Evolutionary conservation across 2,797 vertebrate genomes (phyloP).

Genomic region (Lepus oiostolus): DNA sequence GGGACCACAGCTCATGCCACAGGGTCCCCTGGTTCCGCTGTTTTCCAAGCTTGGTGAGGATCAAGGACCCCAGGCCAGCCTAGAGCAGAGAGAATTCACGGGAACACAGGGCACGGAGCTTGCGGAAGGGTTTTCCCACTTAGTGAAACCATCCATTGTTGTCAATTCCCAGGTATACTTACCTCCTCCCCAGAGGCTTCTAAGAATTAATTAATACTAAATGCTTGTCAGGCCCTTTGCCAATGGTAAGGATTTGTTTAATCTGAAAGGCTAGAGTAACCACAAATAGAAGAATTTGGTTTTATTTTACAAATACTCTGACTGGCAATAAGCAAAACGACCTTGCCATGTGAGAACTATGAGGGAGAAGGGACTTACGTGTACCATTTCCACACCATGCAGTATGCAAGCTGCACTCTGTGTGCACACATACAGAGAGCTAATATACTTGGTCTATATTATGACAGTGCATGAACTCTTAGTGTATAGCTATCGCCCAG

Average conservation of each 20-base stretch:
- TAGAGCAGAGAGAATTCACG: neutral
- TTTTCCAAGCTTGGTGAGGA: neutral
- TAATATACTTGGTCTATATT: no score
- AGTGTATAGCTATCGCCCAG: neutral
- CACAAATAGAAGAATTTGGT: conserved; percentile 46
- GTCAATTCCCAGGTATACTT: conserved; percentile 58
- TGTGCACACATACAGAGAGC: accelerated
- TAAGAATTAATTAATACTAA: conserved; percentile 81
- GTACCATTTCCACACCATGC: neutral
- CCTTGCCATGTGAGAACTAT: neutral
- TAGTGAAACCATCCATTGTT: conserved; percentile 64
- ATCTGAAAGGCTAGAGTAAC: conserved; percentile 63
- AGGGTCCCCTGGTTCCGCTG: accelerated
- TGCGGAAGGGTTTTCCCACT: neutral
- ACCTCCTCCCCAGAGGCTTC: conserved; percentile 56
- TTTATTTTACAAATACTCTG: conserved; percentile 54
- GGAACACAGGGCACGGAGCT: neutral
- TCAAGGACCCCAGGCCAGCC: neutral
- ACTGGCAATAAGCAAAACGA: neutral
- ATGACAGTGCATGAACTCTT: neutral
- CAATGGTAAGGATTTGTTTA: conserved; percentile 65
- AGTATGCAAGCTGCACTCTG: neutral
- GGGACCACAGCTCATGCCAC: accelerated
- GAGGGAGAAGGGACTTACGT: no score
- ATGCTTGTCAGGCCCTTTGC: conserved; percentile 73